A percentile compares a stretch with the other conserved stretches of the same genome.
Conservation (phyloP, 2,797 vertebrate genomes). For the Eulemur mongoz region DNA sequence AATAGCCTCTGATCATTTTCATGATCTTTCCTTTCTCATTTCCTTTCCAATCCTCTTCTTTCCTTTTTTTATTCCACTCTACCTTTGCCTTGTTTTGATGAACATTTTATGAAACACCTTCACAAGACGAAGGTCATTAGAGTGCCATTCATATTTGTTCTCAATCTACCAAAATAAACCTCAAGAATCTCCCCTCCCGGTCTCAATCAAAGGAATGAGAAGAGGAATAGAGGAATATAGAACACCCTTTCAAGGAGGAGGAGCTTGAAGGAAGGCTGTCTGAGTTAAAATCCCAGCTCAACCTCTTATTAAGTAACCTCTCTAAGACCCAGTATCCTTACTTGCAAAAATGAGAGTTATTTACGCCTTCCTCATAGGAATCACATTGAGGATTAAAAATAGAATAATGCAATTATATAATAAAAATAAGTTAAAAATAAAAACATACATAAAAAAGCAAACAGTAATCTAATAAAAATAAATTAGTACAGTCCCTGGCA, state of each 20-base stretch:
- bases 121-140: neutral
- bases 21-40: neutral
- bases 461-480: neutral
- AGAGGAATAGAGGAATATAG: neutral
- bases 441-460: neutral
- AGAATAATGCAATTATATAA: neutral
- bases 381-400: neutral
- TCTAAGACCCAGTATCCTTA: neutral
- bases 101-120: neutral
- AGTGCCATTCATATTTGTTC: neutral
- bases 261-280: neutral
- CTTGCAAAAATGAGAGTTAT: neutral
- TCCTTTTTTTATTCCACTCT: neutral
- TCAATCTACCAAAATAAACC: neutral
- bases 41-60: neutral
- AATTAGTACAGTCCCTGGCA: neutral
- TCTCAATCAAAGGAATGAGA: neutral
- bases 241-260: neutral
- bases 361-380: neutral
- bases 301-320: neutral
- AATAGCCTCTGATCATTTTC: constrained; percentile 24
- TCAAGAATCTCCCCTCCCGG: neutral
- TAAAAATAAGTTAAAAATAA: neutral
- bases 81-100: neutral
- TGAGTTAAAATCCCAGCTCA: neutral